Conservation (phyloP, 2,797 vertebrate genomes). For the Muraenolepis orangiensis region DNA sequence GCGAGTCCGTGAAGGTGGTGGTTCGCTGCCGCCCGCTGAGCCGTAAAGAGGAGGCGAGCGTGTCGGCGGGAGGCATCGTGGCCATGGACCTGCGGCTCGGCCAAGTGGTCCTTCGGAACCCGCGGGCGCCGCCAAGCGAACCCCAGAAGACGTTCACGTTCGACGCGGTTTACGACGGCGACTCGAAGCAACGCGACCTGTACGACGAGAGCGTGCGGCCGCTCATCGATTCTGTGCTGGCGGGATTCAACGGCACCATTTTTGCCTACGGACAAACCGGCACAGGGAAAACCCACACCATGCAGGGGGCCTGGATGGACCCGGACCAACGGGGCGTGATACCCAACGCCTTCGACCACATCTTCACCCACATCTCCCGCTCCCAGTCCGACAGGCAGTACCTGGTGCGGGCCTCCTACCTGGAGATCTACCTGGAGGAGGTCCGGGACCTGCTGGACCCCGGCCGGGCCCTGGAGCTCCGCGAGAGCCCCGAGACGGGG, state of each 20-base stretch:
- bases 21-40: conserved; percentile 90
- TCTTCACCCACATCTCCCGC: conserved; percentile 96
- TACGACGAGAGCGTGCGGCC: conserved; percentile 92
- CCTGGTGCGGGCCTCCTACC: conserved; percentile 92
- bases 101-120: conserved; percentile 90
- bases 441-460: conserved; percentile 85
- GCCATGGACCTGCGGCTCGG: conserved; percentile 88
- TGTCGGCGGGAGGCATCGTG: conserved; percentile 78
- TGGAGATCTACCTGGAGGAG: conserved; percentile 97
- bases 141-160: conserved; percentile 93
- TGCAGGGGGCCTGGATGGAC: conserved; percentile 91
- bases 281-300: conserved; percentile 96
- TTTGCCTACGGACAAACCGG: conserved; percentile 95
- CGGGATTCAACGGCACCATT: conserved; percentile 92
- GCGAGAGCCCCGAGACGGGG: conserved; percentile 89
- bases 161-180: conserved; percentile 88
- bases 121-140: conserved; percentile 79
- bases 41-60: conserved; percentile 81
- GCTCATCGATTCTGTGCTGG: conserved; percentile 87
- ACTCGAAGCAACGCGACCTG: conserved; percentile 86
- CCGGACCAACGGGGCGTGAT: conserved; percentile 88
- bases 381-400: conserved; percentile 91
- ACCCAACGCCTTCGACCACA: conserved; percentile 91
- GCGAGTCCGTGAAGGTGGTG: conserved; percentile 91
- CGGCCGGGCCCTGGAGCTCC: conserved; percentile 84